Evolutionary conservation across 2,797 vertebrate species (phyloP), one percentile per base, ranked within the genome.

Genomic region (Myotis daubentonii): DNA sequence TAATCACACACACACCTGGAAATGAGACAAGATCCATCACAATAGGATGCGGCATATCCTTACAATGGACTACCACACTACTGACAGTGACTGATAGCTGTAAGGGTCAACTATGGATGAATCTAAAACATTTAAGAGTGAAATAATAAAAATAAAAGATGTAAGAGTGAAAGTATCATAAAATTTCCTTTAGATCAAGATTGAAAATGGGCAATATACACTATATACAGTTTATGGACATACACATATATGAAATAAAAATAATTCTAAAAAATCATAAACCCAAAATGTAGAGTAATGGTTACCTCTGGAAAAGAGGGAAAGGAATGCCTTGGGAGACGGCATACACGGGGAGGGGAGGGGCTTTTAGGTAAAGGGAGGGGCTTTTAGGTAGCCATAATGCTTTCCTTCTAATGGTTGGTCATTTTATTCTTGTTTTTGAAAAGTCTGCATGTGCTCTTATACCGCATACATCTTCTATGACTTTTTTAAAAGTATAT

Each of bases 351-450:
- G 16, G 11, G 30, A 65, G 30, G 62, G 30, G 5, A 13, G 30
- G 8, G 17, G 30, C 41, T 72, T 78, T 53, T 49, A 55, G 30
- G 49, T 15, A 79, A 36, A 36, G 62, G 30, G 5, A 13, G 30
- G 8, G 17, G 30, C 41, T 72, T 78, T 53, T 49, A 55, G 30
- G 49, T 15, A 79, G 80, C 11, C 38, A 2, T 62, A 70, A 62
- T 66, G 47, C 47, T 79, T 25, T 66, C 80, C 28, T 80, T 93
- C 72, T 60, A 57, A 57, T 16, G 22, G 16, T n/a, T 55, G n/a
- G 76, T 86, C 86, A 78, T 49, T 74, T 95, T 49, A 89, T 70
- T 87, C 20, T 68, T 71, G 23, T 79, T 76, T 79, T 55, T 66
- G 38, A 87, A 68, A 93, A 95, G 36, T 57, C 65, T 72, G 66